Conservation (phyloP, 2,888 invertebrate species). For the Parasteatoda lunata region DNA sequence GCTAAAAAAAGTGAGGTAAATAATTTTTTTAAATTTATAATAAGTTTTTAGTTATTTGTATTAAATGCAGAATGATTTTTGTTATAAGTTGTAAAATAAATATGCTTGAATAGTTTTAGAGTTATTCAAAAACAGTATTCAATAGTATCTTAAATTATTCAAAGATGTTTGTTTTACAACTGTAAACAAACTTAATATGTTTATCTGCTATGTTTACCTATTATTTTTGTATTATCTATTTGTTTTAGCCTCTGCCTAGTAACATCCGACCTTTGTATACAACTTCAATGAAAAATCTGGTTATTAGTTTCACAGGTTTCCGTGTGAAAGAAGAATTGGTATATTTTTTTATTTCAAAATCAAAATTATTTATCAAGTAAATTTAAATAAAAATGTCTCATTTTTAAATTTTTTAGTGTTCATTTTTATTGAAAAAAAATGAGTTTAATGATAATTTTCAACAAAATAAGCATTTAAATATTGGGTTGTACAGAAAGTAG, state of each 20-base stretch:
- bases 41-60: no score
- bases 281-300: constrained; percentile 89
- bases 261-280: constrained; percentile 86
- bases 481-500: no score
- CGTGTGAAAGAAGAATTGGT: constrained; percentile 92
- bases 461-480: no score
- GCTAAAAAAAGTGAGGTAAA: constrained; percentile 75
- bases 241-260: constrained; percentile 81
- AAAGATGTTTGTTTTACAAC: neutral
- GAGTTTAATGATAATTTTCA: no score
- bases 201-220: neutral
- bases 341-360: constrained; percentile 73
- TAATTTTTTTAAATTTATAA: neutral
- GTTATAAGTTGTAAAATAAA: neutral
- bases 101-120: neutral
- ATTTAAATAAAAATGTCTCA: no score
- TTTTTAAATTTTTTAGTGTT: neutral
- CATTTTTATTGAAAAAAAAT: no score
- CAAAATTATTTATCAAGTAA: no score
- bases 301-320: constrained; percentile 94
- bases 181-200: neutral
- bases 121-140: neutral
- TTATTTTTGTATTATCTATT: no score
- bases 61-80: constrained; percentile 11
- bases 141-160: constrained; percentile 3